Evolutionary conservation across 2,113 vertebrate species (phyloP).

Genomic region (Meles meles): DNA sequence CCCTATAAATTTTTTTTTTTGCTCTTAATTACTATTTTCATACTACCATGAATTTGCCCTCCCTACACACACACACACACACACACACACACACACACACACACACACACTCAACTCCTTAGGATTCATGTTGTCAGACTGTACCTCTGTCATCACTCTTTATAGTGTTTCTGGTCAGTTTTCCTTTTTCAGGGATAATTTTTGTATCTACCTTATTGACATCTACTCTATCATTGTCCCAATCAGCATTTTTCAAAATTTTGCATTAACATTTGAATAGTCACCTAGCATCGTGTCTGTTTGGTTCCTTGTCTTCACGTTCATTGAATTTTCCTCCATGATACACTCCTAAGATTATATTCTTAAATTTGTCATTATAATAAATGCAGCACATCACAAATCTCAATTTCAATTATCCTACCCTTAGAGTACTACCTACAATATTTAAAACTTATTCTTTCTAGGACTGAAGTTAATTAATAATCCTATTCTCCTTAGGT

Average conservation of each 20-base stretch:
- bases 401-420: background rate
- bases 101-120: background rate
- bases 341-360: background rate
- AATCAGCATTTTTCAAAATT: background rate
- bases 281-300: background rate
- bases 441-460: background rate
- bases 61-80: background rate
- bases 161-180: background rate
- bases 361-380: background rate
- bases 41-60: background rate
- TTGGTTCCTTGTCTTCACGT: background rate
- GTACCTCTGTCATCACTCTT: rapidly evolving
- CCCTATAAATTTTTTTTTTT: background rate
- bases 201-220: background rate
- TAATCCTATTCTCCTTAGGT: background rate
- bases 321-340: background rate
- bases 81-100: background rate
- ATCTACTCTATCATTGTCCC: background rate
- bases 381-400: background rate
- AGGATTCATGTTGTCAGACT: background rate
- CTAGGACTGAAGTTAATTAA: background rate
- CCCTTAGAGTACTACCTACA: background rate
- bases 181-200: background rate
- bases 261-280: background rate
- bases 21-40: background rate